Evolutionary conservation across 1,140 invertebrate genomes (phyloP).

Genomic region (Cephus cinctus): DNA sequence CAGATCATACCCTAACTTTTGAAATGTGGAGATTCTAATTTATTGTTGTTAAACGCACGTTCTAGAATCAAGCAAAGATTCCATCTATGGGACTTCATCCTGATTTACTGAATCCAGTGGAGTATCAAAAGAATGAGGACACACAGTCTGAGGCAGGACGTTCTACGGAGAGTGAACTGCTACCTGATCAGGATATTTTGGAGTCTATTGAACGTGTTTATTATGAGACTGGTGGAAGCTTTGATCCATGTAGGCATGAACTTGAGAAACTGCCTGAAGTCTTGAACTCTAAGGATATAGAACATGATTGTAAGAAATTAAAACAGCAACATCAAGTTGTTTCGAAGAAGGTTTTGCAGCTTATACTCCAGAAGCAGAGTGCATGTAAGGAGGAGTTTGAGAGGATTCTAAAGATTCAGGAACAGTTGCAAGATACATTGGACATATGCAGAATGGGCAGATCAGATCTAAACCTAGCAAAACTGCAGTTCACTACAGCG

Average conservation of each 20-base stretch:
- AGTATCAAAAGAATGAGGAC: slow-evolving; percentile 31
- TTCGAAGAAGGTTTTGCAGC: slow-evolving; percentile 85
- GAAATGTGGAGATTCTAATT: too few species aligned
- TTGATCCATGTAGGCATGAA: slow-evolving; percentile 70
- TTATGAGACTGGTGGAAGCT: slow-evolving; percentile 60
- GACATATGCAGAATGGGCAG: slow-evolving; percentile 71
- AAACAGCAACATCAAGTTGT: slow-evolving; percentile 80
- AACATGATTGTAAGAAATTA: slow-evolving; percentile 65
- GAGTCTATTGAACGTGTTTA: slow-evolving; percentile 71
- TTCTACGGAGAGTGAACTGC: slow-evolving; percentile 51
- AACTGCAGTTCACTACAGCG: slow-evolving; percentile 78
- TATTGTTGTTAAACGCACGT: too few species aligned
- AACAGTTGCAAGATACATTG: slow-evolving; percentile 70
- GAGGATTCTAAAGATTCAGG: slow-evolving; percentile 75
- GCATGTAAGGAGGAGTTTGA: slow-evolving; percentile 82
- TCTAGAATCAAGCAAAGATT: slow-evolving; percentile 44
- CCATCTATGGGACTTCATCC: slow-evolving; percentile 48
- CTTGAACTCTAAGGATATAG: slow-evolving; percentile 68
- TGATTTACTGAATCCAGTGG: slow-evolving; percentile 39
- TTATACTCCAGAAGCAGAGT: slow-evolving; percentile 87
- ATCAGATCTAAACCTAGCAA: slow-evolving; percentile 69
- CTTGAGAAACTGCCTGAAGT: slow-evolving; percentile 66
- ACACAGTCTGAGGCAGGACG: slow-evolving; percentile 34
- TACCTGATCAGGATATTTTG: slow-evolving; percentile 73
- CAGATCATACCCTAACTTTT: too few species aligned